Evolutionary conservation across 2,113 vertebrate genomes (phyloP).

Genomic region (Gallinago undulata): DNA sequence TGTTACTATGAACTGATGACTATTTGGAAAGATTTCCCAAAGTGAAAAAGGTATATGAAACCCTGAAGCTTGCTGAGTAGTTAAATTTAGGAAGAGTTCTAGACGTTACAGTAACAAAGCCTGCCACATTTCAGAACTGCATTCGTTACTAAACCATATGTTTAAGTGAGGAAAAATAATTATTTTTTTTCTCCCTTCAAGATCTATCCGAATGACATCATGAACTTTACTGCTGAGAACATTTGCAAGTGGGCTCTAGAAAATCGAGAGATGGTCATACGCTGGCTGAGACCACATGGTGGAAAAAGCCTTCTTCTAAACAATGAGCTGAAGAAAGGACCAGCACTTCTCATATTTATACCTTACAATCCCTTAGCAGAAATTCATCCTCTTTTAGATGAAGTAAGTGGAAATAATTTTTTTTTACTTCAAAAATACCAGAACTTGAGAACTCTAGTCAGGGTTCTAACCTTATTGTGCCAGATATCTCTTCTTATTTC

Average conservation of each 20-base stretch:
- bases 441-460: background rate
- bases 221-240: conserved; percentile 89
- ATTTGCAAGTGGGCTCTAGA: conserved; percentile 91
- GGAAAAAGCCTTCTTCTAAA: conserved; percentile 91
- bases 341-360: conserved; percentile 91
- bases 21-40: background rate
- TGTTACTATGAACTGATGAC: background rate
- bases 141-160: background rate
- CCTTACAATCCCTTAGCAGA: conserved; percentile 85
- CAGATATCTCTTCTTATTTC: background rate
- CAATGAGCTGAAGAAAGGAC: conserved; percentile 90
- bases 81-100: background rate
- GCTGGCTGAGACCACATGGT: conserved; percentile 89
- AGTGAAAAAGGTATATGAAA: background rate
- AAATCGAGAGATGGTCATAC: conserved; percentile 82
- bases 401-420: conserved; percentile 77
- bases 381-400: conserved; percentile 78
- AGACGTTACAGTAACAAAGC: background rate
- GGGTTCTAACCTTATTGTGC: background rate
- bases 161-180: background rate
- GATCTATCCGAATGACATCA: conserved; percentile 83
- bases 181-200: conserved; percentile 27
- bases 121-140: background rate
- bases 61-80: background rate
- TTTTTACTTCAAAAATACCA: background rate